A percentile compares a stretch with the other conserved stretches of the same genome.
These are phyloP conservation scores for Strigamia crassipes DNA, from an alignment of 2,888 invertebrate species.

Conservation along the genomic window DNA sequence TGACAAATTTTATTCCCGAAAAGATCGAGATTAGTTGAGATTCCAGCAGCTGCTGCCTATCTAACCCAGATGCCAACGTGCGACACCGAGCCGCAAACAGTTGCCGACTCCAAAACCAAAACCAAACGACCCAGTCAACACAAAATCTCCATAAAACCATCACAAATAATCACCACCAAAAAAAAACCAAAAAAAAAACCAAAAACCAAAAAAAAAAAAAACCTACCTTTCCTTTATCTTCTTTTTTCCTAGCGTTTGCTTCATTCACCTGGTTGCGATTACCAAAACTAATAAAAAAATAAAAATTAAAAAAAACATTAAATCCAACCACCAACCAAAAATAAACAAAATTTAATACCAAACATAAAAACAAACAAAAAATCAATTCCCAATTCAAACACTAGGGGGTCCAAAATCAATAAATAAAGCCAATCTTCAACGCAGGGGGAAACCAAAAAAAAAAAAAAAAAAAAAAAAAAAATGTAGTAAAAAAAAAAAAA, in stretches of 20 bases:
- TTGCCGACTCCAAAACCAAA: background rate
- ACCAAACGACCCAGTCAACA: no score
- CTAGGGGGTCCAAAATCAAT: constrained; percentile 5
- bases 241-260: constrained; percentile 20
- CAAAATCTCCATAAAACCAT: no score
- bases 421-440: background rate
- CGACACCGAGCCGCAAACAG: background rate
- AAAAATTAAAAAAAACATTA: background rate
- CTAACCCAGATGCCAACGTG: background rate
- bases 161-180: no score
- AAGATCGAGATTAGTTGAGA: background rate
- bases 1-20: no score
- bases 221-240: constrained; percentile 25
- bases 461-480: background rate
- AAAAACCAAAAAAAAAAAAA: background rate
- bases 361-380: background rate
- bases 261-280: constrained; percentile 23
- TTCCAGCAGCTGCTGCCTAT: background rate
- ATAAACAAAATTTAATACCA: constrained; percentile 1
- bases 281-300: background rate
- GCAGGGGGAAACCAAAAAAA: background rate
- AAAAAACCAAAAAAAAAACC: background rate
- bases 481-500: background rate
- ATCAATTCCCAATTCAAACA: background rate
- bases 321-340: background rate